Base-by-base conservation (phyloP, 2,113 vertebrate genomes). In the Bucco capensis region DNA sequence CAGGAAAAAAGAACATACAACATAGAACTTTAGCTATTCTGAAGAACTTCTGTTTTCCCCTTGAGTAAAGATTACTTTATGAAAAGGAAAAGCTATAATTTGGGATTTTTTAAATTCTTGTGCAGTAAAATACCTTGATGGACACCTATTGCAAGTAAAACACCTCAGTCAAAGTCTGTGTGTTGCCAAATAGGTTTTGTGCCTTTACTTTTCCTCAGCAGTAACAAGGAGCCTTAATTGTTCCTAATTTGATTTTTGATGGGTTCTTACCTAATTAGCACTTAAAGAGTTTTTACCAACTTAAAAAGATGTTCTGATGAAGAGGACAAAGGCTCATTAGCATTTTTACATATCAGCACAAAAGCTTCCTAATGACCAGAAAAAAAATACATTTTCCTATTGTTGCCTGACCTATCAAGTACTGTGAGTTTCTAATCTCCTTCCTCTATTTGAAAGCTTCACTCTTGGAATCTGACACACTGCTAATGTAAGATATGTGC, bases 201-300 rank as follows among this genome's bases (percentile, higher is more conserved):
- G 81, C 28, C 51, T 76, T 93, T 91, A 70, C 70, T 95, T 90
- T 92, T 92, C 47, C 74, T 93, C 87, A 31, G 40, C 58, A 79
- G 71, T 74, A 56, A 77, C 33, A 74, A 64, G 28, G 50, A 90
- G 28, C 77, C 40, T 64, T 96, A 96, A 96, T 94, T 95, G 46
- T 91, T 95, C 81, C 24, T 94, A 86, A 83, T 94, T 92, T 93
- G 58, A 83, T 83, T 95, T 95, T 96, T 96, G 70, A 91, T 94
- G 51, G 35, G 4, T 57, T 85, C 27, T 89, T 94, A 87, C 53
- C 67, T 96, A 97, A 96, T 97, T 96, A 96, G 35, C 86, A 92
- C 83, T 92, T 74, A 87, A 65, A 65, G 67, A 64, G 31, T 58
- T 96, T 90, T 85, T 83, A n/a, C 17, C 46, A 76, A 71, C 31